These are phyloP conservation scores for Euura lappo DNA, from an alignment of 1,140 invertebrate genomes.

Conservation along the genomic window DNA sequence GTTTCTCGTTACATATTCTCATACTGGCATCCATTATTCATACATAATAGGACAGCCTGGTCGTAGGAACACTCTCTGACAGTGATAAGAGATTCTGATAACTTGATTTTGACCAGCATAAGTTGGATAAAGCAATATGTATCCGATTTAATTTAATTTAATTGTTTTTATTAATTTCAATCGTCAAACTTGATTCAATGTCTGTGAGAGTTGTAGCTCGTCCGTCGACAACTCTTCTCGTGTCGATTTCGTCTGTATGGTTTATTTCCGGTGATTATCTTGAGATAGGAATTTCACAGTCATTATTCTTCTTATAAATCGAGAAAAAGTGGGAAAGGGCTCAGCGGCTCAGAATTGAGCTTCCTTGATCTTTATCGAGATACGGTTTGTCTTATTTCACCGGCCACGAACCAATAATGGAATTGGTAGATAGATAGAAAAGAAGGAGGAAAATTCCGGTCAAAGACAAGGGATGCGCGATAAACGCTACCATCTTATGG, in stretches of 20 bases:
- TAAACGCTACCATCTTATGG: neutral
- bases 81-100: conserved; percentile 42
- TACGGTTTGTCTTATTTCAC: conserved; percentile 1
- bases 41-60: conserved; percentile 35
- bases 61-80: conserved; percentile 34
- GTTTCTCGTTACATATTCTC: conserved; percentile 59
- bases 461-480: neutral
- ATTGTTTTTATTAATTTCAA: too few species aligned
- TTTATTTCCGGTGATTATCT: too few species aligned
- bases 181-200: neutral
- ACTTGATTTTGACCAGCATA: conserved; percentile 14
- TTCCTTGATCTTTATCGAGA: neutral
- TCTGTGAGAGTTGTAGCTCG: too few species aligned
- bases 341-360: neutral
- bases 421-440: neutral
- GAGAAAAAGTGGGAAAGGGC: neutral
- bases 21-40: conserved; percentile 57
- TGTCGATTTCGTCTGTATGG: too few species aligned
- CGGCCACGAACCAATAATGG: neutral
- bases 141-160: too few species aligned
- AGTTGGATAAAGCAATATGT: neutral
- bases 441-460: neutral
- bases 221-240: too few species aligned
- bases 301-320: neutral
- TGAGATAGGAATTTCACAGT: too few species aligned